Percentiles rank a stretch among this genome's conserved stretches.
Conservation (phyloP, 1,140 invertebrate species). For the Diachasmimorpha longicaudata region DNA sequence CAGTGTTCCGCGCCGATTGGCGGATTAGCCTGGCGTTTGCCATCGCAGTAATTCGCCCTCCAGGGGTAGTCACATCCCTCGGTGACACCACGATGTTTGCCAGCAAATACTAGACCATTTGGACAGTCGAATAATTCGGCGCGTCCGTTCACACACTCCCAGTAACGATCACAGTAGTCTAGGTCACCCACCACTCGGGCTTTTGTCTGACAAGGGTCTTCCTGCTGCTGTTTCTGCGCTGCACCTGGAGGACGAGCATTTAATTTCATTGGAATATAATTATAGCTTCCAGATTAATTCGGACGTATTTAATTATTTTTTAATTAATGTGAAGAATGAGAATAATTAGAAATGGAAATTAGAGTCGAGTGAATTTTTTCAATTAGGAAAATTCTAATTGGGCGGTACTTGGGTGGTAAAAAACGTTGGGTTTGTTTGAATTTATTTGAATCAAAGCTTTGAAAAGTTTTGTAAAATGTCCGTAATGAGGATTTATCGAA, state of each 20-base stretch:
- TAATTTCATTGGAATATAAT: too few species aligned
- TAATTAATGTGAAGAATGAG: not conserved
- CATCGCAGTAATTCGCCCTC: constrained; percentile 85
- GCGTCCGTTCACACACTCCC: constrained; percentile 81
- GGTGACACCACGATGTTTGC: constrained; percentile 83
- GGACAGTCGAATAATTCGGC: constrained; percentile 87
- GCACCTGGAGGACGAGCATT: constrained; percentile 40
- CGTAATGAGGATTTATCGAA: not conserved
- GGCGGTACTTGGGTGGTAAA: too few species aligned
- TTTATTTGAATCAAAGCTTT: too few species aligned
- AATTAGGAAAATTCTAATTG: too few species aligned
- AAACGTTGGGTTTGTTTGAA: too few species aligned
- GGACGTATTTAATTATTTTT: not conserved
- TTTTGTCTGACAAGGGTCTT: constrained; percentile 81
- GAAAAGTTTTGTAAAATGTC: too few species aligned
- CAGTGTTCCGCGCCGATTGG: constrained; percentile 86
- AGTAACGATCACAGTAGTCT: constrained; percentile 86
- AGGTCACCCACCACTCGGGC: constrained; percentile 75
- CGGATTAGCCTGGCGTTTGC: constrained; percentile 77
- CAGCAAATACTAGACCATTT: constrained; percentile 87
- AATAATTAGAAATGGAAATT: too few species aligned
- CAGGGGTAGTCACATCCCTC: constrained; percentile 90
- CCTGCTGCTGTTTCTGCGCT: constrained; percentile 63
- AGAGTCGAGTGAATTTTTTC: too few species aligned
- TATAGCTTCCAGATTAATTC: too few species aligned